A percentile compares a stretch with the other conserved stretches of the same genome.
phyloP scores from a whole-genome alignment of 2,888 invertebrate genomes.

The Neoaliturus tenellus region DNA sequence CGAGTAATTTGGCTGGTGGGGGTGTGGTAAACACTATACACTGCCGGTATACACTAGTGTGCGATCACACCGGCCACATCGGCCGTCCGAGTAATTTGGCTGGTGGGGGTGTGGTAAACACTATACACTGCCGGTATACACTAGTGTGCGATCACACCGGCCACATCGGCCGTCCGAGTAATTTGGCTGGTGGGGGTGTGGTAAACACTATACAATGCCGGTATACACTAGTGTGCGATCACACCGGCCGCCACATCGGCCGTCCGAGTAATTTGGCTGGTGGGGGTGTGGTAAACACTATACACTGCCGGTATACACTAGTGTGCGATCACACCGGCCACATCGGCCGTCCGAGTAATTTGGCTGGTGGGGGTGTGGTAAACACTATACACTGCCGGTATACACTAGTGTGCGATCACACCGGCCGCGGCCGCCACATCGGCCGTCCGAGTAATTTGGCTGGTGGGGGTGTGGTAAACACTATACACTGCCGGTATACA shows the following conservation, averaged over 20 bases:
- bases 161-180: background rate
- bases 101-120: background rate
- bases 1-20: conserved; percentile 2
- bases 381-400: background rate
- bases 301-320: background rate
- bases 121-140: background rate
- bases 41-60: background rate
- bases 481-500: conserved; percentile 2
- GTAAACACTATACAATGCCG: background rate
- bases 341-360: background rate
- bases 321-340: background rate
- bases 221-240: background rate
- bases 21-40: background rate
- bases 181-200: background rate
- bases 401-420: background rate
- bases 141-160: background rate
- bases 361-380: background rate
- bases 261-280: background rate
- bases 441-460: background rate
- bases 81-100: conserved; percentile 5
- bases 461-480: background rate
- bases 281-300: background rate
- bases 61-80: background rate
- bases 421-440: background rate
- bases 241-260: background rate